These are phyloP conservation scores for Tachysurus fulvidraco DNA, from an alignment of 2,113 vertebrate species.

Conservation along the genomic window DNA sequence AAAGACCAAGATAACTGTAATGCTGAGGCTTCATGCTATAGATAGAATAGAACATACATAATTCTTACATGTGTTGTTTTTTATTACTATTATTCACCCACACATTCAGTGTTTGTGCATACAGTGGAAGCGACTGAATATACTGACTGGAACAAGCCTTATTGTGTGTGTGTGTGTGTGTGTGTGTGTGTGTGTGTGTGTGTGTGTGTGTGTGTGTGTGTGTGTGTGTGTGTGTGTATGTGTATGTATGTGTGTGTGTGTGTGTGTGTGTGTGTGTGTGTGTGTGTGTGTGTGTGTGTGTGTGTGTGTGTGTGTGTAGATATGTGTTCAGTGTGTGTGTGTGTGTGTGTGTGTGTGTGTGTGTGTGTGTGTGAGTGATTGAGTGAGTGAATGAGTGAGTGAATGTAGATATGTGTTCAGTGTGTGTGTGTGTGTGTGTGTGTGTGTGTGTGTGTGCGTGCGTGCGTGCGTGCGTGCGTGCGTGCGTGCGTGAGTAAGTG, in stretches of 20 bases:
- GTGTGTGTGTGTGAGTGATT: no score
- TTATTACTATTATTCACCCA: conserved; percentile 29
- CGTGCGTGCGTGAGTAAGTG: background rate
- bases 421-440: no score
- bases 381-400: no score
- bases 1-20: conserved; percentile 47
- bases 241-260: conserved; percentile 17
- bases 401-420: no score
- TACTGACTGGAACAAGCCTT: conserved; percentile 28
- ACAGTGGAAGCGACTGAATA: conserved; percentile 30
- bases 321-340: background rate
- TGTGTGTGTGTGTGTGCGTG: no score
- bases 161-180: background rate
- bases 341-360: background rate
- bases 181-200: background rate
- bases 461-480: no score
- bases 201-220: background rate
- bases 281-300: conserved; percentile 13
- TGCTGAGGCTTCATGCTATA: conserved; percentile 48
- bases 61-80: conserved; percentile 53
- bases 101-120: conserved; percentile 16
- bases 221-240: background rate
- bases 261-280: background rate
- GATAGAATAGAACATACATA: conserved; percentile 49
- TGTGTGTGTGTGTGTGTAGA: conserved; percentile 17